These are phyloP conservation scores for Noctua comes DNA, from an alignment of 2,888 invertebrate species.

Conservation along the genomic window DNA sequence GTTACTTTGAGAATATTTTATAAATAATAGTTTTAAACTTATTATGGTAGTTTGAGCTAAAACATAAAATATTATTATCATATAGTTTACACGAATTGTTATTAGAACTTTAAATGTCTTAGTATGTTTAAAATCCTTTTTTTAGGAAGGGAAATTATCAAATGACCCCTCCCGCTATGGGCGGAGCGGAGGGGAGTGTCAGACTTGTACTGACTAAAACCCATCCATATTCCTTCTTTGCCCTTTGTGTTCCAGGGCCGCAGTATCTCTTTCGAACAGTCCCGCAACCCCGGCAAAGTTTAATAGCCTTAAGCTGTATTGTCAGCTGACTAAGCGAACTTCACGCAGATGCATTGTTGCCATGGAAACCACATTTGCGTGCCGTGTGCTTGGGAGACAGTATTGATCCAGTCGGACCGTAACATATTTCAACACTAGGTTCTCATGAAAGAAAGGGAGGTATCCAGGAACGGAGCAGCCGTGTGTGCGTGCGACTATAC, in stretches of 20 bases:
- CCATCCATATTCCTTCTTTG: no score
- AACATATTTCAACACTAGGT: slow-evolving; percentile 40
- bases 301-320: not conserved
- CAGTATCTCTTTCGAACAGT: no score
- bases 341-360: slow-evolving; percentile 13
- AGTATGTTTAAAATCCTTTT: not conserved
- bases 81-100: not conserved
- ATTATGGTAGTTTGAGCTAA: not conserved
- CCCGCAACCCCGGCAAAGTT: no score
- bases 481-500: no score
- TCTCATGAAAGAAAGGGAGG: slow-evolving; percentile 18
- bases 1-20: not conserved
- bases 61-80: not conserved
- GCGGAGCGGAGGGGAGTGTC: no score
- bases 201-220: no score
- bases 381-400: slow-evolving; percentile 8
- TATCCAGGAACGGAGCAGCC: slow-evolving; percentile 5
- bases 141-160: no score
- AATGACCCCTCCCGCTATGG: no score
- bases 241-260: no score
- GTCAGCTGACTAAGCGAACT: not conserved
- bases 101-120: not conserved
- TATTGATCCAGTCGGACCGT: slow-evolving; percentile 44
- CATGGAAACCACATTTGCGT: slow-evolving; percentile 7
- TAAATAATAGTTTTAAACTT: not conserved